phyloP scores from a whole-genome alignment of 2,797 vertebrate species.

The Sebastes iracundus region DNA sequence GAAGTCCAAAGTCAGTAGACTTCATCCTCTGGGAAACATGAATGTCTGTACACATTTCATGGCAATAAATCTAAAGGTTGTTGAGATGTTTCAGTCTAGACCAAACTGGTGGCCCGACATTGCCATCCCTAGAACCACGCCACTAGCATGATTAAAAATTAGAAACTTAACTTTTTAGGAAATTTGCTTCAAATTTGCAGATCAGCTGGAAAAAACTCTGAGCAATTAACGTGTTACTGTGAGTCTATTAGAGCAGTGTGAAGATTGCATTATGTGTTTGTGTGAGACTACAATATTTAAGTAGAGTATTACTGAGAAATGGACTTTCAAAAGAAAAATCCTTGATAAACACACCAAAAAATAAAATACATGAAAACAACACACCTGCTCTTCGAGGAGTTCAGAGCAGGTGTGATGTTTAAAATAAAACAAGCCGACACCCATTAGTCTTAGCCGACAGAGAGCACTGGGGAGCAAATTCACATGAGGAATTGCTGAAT shows the following conservation, averaged over 20 bases:
- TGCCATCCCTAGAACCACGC: no score
- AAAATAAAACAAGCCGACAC: conserved; percentile 64
- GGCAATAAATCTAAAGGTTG: no score
- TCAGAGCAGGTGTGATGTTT: conserved; percentile 25
- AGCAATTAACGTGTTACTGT: neutral
- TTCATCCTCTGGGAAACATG: no score
- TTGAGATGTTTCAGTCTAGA: no score
- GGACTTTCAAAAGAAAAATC: neutral
- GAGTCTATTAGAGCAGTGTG: neutral
- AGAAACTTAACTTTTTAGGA: neutral
- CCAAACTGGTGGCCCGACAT: no score
- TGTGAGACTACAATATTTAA: neutral
- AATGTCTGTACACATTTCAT: no score
- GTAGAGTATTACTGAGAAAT: neutral
- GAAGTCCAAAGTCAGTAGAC: no score
- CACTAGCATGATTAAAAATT: neutral
- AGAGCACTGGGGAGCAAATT: conserved; percentile 49
- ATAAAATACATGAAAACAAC: conserved; percentile 15
- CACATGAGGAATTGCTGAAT: conserved; percentile 55
- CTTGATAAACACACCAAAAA: neutral
- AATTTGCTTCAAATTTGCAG: neutral
- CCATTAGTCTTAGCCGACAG: conserved; percentile 54
- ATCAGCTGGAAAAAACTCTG: neutral
- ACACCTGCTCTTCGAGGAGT: conserved; percentile 45
- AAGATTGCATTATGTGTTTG: neutral